Evolutionary conservation across 2,888 invertebrate genomes (phyloP).

Genomic region (Sphecodes monilicornis): DNA sequence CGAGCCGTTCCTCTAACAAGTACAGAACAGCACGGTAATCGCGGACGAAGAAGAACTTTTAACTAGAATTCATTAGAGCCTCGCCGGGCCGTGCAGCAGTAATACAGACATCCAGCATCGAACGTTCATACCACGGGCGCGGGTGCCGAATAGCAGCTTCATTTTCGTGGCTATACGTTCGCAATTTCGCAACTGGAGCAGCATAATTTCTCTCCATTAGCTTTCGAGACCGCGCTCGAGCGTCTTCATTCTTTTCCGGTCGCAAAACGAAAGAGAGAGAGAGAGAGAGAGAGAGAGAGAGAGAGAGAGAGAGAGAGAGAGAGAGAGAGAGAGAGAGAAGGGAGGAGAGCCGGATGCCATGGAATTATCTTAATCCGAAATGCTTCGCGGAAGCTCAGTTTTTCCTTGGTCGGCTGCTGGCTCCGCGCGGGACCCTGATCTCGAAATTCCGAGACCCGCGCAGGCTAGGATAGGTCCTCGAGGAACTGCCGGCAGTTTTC

Average conservation of each 20-base stretch:
- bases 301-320: not conserved
- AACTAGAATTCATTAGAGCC: conserved; percentile 4
- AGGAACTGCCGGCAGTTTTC: conserved; percentile 42
- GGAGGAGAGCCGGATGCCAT: not conserved
- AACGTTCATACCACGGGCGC: not conserved
- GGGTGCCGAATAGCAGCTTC: not conserved
- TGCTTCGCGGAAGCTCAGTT: not conserved
- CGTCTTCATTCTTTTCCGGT: not conserved
- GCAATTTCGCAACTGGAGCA: not conserved
- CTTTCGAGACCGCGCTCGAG: not conserved
- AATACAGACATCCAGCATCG: not conserved
- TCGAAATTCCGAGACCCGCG: not conserved
- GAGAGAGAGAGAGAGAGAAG: not conserved
- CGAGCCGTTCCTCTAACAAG: not conserved
- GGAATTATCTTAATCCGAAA: conserved; percentile 51
- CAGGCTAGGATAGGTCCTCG: not conserved
- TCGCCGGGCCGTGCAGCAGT: not conserved
- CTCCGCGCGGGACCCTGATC: not conserved
- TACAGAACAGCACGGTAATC: not conserved
- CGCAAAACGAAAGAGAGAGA: not conserved
- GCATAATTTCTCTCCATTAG: conserved; percentile 1
- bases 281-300: not conserved
- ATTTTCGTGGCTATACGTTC: not conserved
- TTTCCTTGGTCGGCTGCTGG: not conserved
- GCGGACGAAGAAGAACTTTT: not conserved